Evolutionary conservation across 2,797 vertebrate species (phyloP), one percentile per base, ranked within the genome.

Genomic region (Rhynchotus rufescens): DNA sequence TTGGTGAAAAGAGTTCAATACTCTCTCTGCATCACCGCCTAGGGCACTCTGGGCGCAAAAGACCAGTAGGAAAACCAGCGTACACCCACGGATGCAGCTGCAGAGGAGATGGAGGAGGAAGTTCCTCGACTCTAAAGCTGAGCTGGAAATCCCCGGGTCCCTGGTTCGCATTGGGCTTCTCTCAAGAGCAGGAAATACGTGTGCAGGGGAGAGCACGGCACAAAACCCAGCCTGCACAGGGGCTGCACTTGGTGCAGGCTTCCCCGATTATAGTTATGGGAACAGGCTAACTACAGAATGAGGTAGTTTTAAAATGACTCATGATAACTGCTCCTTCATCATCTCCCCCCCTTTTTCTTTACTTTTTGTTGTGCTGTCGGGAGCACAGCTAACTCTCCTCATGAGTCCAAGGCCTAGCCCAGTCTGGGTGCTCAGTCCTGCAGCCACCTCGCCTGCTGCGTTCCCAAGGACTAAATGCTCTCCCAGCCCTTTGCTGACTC

Each of bases 91-190:
- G 44, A 0, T 17, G 9, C 3, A 0, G 13, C 7, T 1, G 52
- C 54, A 36, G 36, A 36, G 36, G 60, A 11, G 15, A 64, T 38
- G 66, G 45, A 92, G 64, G 67, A 96, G 74, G 95, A 94, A 95
- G 90, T 84, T 89, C 42, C 65, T 42, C 81, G 60, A 64, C 42
- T 86, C 51, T 86, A 44, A 52, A 82, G 59, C 80, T 4, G 75
- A 67, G 82, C 23, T 65, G 92, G 93, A 93, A 95, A 90, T 8
- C 92, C 79, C 92, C 40, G 0, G 32, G 80, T 72, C 84, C 45
- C 76, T 16, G 38, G 47, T 49, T 12, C 22, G 67, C 78, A 52
- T 0, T 28, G 51, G 38, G 73, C 47, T 30, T 69, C 11, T 78
- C 34, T 28, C 30, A 32, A 28, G 54, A 75, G 13, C 7, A 2